Evolutionary conservation across 2,888 invertebrate genomes (phyloP).

Genomic region (Scaptomyza polygonia): DNA sequence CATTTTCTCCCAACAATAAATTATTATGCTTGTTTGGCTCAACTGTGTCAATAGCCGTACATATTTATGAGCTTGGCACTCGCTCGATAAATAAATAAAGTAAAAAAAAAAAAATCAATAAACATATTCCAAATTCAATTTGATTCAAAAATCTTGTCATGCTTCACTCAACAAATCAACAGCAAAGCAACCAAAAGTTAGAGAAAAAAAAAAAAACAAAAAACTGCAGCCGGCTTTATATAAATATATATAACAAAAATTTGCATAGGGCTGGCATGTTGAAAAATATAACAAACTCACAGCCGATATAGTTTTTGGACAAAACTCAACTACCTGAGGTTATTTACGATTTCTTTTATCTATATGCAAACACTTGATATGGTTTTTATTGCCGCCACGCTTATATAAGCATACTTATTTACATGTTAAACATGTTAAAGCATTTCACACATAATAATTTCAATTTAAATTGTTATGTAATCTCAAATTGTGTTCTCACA

Average conservation of each 20-base stretch:
- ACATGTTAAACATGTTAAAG: slow-evolving; percentile 16
- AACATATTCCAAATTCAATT: slow-evolving; percentile 43
- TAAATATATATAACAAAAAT: slow-evolving; percentile 38
- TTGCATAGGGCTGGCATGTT: slow-evolving; percentile 58
- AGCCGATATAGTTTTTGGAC: slow-evolving; percentile 53
- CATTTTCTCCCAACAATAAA: slow-evolving; percentile 35
- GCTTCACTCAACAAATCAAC: slow-evolving; percentile 67
- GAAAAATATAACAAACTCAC: slow-evolving; percentile 28
- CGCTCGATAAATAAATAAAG: slow-evolving; percentile 23
- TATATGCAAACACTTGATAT: slow-evolving; percentile 62
- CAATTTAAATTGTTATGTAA: not conserved
- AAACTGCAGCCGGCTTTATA: slow-evolving; percentile 30
- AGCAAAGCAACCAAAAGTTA: slow-evolving; percentile 34
- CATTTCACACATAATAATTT: slow-evolving; percentile 22
- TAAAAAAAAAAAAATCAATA: slow-evolving; percentile 10
- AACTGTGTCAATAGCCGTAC: slow-evolving; percentile 76
- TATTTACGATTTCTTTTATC: slow-evolving; percentile 66
- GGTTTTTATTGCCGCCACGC: slow-evolving; percentile 62
- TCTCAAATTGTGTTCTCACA: not conserved
- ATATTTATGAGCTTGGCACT: slow-evolving; percentile 65
- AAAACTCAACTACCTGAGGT: slow-evolving; percentile 39
- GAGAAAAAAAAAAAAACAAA: slow-evolving; percentile 16
- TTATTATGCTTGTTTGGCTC: slow-evolving; percentile 53
- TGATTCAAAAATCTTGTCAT: slow-evolving; percentile 74
- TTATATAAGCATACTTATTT: slow-evolving; percentile 50